Evolutionary conservation across 2,888 invertebrate genomes (phyloP), one percentile per base, ranked within the genome.

Genomic region (Clostera curtula): DNA sequence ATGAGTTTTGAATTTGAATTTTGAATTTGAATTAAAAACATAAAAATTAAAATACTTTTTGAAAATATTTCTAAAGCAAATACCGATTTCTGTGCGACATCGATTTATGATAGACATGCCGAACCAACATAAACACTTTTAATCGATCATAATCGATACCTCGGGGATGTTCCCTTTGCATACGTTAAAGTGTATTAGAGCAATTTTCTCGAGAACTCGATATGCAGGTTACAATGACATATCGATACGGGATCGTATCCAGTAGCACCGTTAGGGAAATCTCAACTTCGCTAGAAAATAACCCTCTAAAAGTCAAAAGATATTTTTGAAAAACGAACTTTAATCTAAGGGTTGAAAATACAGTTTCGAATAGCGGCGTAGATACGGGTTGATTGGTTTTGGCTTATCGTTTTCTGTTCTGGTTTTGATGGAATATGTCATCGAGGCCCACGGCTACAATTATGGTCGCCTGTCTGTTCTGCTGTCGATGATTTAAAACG

Each of bases 391-490:
- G n/a, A n/a, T n/a, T n/a, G n/a, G n/a, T n/a, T n/a, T n/a, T n/a
- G n/a, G n/a, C n/a, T n/a, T n/a, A n/a, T n/a, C n/a, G n/a, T n/a
- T n/a, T n/a, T n/a, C n/a, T n/a, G n/a, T n/a, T n/a, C 56, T 43
- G 49, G 60, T 66, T 73, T 55, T 69, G 76, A 74, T 67, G 69
- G 74, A 72, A 73, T 74, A 71, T 79, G 80, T 80, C 80, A 73
- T 74, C 79, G 69, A 35, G 28, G 59, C 77, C 65, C 34, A 31
- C 36, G 70, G 79, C 63, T 49, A 48, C 70, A 76, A 77, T 79
- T 79, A 77, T 56, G 50, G 40, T 46, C 43, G 52, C 58, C 33
- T 53, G 51, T 51, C 58, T 58, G 59, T 60, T 58, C 52, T 50
- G 45, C 52, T 49, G 36, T 37, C 47, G 48, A 57, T 74, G 74